phyloP scores from a whole-genome alignment of 2,113 vertebrate species.

The Odontophorus gujanensis region DNA sequence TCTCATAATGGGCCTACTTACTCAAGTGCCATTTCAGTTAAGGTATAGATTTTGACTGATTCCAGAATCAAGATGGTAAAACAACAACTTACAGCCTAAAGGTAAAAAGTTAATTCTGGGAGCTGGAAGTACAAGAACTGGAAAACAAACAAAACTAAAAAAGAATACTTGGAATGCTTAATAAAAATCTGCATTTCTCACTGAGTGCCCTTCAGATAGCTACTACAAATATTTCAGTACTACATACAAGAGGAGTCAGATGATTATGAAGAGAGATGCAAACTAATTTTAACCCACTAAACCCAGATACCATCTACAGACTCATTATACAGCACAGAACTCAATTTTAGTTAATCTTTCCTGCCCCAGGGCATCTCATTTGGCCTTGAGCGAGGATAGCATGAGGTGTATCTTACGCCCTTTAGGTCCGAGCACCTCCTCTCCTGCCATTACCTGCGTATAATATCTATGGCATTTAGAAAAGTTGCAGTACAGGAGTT shows the following conservation, averaged over 20 bases:
- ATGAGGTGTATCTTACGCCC: not conserved
- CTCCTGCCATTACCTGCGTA: not conserved
- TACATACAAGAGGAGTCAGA: not conserved
- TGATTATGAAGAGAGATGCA: not conserved
- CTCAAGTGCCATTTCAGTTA: too few relatives aligned
- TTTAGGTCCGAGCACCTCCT: not conserved
- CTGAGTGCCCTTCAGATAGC: not conserved
- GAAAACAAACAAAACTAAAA: not conserved
- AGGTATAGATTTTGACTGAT: not conserved
- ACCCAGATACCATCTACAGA: not conserved
- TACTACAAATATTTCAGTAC: not conserved
- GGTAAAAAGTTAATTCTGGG: not conserved
- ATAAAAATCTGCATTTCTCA: not conserved
- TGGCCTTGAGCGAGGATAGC: not conserved
- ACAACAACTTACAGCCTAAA: not conserved
- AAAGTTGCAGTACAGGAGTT: not conserved
- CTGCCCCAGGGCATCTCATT: not conserved
- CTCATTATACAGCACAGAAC: not conserved
- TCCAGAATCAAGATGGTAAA: not conserved
- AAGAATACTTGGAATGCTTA: not conserved
- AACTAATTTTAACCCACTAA: not conserved
- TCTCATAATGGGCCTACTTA: too few relatives aligned
- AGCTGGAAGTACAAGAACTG: not conserved
- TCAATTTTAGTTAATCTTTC: not conserved
- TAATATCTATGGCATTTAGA: accelerated